Evolutionary conservation across 2,113 vertebrate species (phyloP), one percentile per base, ranked within the genome.

Genomic region (Lonchura striata): DNA sequence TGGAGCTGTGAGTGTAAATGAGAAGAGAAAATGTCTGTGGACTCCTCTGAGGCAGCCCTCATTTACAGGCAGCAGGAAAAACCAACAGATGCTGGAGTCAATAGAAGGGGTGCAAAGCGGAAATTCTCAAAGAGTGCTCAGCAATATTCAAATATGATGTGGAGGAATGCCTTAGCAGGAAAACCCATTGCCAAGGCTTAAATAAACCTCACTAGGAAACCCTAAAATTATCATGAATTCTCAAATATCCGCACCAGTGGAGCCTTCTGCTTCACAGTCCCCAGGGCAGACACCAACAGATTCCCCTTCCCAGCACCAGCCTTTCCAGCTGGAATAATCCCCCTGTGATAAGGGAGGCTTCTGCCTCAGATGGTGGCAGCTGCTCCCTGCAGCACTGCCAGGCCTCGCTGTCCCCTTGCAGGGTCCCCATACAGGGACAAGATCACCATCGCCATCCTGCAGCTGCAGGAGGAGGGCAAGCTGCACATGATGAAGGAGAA

Each of bases 401-500:
- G 30, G 37, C 27, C 79, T 85, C 66, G 11, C 37, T 92, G 91
- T 94, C 52, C 19, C 65, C 68, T 64, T 35, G 7, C 93, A 99
- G 99, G 99, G 24, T 99, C 99, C 59, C 99, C 99, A 13, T 99
- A 99, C 97, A 98, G 99, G 94, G 99, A 99, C 94, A 99, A 99
- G 96, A 98, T 99, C 90, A 99, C 99, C 33, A 99, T 99, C 7
- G 99, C 99, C 81, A 99, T 99, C 97, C 97, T 99, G 74, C 99
- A 99, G 96, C 98, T 99, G 44, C 99, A 99, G 97, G 99, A 99
- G 86, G 99, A 99, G 86, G 99, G 99, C 16, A 99, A 99, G 91
- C 97, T 99, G 60, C 99, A 99, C 95, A 99, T 99, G 99, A 99
- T 99, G 99, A 99, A 99, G 97, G 99, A 99, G 96, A 99, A 99